Evolutionary conservation across 2,888 invertebrate species (phyloP).

Genomic region (Diogma glabrata): DNA sequence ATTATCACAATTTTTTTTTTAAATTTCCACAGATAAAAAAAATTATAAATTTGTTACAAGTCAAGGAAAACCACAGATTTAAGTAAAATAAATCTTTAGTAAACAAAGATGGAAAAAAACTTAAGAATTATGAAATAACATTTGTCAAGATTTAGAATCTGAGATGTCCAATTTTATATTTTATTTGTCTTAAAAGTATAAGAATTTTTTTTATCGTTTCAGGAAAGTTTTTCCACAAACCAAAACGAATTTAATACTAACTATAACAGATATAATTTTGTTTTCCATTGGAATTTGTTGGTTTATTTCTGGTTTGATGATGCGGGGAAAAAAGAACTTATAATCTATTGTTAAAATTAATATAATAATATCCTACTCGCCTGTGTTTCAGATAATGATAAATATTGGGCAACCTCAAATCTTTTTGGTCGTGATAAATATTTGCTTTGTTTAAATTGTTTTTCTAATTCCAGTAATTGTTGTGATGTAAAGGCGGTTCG

Average conservation of each 20-base stretch:
- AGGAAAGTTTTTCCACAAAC: too few relatives aligned
- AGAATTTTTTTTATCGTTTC: too few relatives aligned
- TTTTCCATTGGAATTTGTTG: background rate
- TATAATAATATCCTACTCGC: constrained; percentile 39
- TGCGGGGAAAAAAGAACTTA: background rate
- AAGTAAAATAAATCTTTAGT: constrained; percentile 4
- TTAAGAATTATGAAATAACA: constrained; percentile 4
- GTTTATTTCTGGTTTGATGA: background rate
- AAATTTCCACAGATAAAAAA: too few relatives aligned
- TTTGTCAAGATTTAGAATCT: constrained; percentile 7
- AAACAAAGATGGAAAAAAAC: too few relatives aligned
- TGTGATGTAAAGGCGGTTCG: constrained; percentile 95
- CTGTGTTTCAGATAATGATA: constrained; percentile 98
- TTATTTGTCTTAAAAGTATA: constrained; percentile 5
- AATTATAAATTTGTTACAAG: too few relatives aligned
- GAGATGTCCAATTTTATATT: constrained; percentile 2
- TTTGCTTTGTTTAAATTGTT: constrained; percentile 98
- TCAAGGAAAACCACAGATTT: too few relatives aligned
- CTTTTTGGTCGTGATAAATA: constrained; percentile 96
- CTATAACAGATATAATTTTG: too few relatives aligned
- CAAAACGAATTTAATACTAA: too few relatives aligned
- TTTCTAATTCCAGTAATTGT: constrained; percentile 92
- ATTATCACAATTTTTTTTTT: constrained; percentile 6
- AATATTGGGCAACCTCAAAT: constrained; percentile 94
- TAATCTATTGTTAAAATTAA: background rate